Base-by-base conservation (phyloP, 2,797 vertebrate genomes). In the Capromys pilorides region DNA sequence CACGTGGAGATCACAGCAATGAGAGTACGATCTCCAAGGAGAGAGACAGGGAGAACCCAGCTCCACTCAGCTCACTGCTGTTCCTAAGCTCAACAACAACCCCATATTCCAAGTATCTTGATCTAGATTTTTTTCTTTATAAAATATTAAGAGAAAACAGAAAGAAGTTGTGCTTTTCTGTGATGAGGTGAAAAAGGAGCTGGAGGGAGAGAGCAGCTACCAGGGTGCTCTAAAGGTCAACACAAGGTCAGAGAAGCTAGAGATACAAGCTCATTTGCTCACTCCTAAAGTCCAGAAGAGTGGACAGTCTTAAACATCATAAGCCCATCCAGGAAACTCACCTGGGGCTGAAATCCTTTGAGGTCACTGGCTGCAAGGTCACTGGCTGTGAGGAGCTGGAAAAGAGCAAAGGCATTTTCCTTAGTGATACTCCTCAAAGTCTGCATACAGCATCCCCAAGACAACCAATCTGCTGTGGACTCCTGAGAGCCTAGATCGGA, bases 321-420 rank as follows among this genome's bases (percentile, higher is more conserved):
- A 71, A 88, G 61, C 80, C 31, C 67, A n/a, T 64, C 71, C 33
- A 4, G n/a, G 71, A 61, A 86, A 93, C 95, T 96, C 90, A 97
- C 97, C 96, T 97, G 97, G 95, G 97, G 96, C 95, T 97, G 97
- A 97, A 97, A 97, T 97, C 96, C 97, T 97, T 97, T 97, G 95
- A 97, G 97, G 96, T 97, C 97, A 0, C 90, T 97, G 96, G 95
- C 91, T 97, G 96, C 92, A 92, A 97, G 95, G 90, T 97, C 97
- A 96, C 94, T 97, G 96, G 95, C 82, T 94, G 96, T 28, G 78
- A 97, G 97, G 92, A 97, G 96, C 97, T 97, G 39, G 71, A 88
- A 96, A 94, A 97, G 39, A 96, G 93, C 54, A 97, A 86, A 93
- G 18, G 12, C 51, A 59, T 67, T 66, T 81, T 83, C 19, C 45